A percentile compares a stretch with the other conserved stretches of the same genome.
Conservation (phyloP, 2,113 vertebrate species). For the Mesembrinibis cayennensis region DNA sequence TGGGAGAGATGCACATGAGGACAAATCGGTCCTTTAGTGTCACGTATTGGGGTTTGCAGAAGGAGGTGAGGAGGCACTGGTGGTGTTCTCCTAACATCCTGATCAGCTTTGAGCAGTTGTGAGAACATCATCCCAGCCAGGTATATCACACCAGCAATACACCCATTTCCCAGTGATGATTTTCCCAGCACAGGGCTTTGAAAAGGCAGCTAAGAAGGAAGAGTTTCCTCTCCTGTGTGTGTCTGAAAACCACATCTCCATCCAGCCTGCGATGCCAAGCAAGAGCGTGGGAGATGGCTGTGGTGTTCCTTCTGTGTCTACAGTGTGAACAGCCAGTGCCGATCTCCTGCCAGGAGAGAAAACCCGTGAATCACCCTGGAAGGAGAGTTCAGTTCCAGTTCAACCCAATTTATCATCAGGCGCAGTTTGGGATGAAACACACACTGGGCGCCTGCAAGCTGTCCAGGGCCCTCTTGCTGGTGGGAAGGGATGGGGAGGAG, state of each 20-base stretch:
- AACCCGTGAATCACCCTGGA: background rate
- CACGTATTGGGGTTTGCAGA: background rate
- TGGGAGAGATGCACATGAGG: background rate
- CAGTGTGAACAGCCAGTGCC: background rate
- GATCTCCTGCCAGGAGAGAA: background rate
- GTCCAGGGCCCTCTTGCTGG: background rate
- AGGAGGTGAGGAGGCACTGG: background rate
- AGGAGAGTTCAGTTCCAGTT: background rate
- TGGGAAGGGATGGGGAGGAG: background rate
- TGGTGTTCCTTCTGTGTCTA: background rate
- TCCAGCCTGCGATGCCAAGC: background rate
- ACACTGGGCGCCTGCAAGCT: background rate
- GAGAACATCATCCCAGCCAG: background rate
- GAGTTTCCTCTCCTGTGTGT: background rate
- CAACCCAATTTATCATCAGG: background rate
- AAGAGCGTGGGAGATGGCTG: background rate
- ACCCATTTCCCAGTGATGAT: background rate
- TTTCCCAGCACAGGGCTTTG: background rate
- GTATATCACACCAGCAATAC: background rate
- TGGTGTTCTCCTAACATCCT: background rate
- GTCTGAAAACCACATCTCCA: background rate
- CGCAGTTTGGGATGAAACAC: background rate
- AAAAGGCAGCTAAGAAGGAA: background rate
- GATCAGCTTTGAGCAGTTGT: background rate
- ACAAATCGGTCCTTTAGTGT: background rate